Percentiles rank a stretch among this genome's conserved stretches.
Conservation (phyloP, 2,113 vertebrate species). For the Mionectes macconnelli region DNA sequence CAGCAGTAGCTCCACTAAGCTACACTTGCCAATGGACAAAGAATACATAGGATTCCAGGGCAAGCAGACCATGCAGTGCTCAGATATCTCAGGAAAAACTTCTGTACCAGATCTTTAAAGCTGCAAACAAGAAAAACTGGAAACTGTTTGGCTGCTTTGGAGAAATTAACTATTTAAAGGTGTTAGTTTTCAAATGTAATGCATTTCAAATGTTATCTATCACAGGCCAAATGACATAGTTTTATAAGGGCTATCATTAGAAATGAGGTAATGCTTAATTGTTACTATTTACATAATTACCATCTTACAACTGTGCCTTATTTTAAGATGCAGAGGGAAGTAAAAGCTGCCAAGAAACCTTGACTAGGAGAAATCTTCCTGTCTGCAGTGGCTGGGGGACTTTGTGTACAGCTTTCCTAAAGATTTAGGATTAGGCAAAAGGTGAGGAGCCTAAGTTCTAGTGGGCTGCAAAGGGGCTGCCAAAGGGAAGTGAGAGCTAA, state of each 20-base stretch:
- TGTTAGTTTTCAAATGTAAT: neutral
- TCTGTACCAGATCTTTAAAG: neutral
- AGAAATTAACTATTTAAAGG: neutral
- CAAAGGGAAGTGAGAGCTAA: neutral
- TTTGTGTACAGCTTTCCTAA: neutral
- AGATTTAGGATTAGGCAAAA: neutral
- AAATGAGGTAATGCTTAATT: neutral
- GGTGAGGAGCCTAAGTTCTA: neutral
- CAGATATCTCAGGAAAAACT: neutral
- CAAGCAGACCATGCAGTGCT: neutral
- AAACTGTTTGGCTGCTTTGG: neutral
- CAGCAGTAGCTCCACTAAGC: neutral
- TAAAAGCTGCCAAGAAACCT: neutral
- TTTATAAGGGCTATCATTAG: neutral
- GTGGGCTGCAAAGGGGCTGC: neutral
- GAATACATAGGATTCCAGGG: neutral
- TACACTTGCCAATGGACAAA: neutral
- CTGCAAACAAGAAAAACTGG: neutral
- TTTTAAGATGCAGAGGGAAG: neutral
- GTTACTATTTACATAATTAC: slow-evolving; percentile 9
- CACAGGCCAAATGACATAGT: neutral
- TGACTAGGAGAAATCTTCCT: neutral
- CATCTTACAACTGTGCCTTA: neutral
- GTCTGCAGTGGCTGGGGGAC: neutral
- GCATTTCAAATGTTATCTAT: neutral